Evolutionary conservation across 2,888 invertebrate genomes (phyloP).

Genomic region (Drosophila kambysellisi): DNA sequence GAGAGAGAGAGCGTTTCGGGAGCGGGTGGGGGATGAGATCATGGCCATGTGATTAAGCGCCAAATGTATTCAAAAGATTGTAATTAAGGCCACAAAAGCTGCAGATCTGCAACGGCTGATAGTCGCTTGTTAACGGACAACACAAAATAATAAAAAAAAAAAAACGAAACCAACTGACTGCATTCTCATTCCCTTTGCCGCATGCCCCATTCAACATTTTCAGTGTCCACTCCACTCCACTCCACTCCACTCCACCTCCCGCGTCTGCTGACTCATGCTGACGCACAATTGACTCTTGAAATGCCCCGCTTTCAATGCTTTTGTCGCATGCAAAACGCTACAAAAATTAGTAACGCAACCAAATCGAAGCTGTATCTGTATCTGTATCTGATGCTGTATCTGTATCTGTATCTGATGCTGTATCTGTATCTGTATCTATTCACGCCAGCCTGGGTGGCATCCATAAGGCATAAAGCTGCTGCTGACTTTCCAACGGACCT

Average conservation of each 20-base stretch:
- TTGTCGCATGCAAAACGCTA: constrained; percentile 76
- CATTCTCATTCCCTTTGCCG: constrained; percentile 26
- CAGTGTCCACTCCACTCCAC: background rate
- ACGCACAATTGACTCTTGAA: constrained; percentile 71
- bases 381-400: constrained; percentile 26
- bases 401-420: constrained; percentile 21
- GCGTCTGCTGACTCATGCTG: constrained; percentile 70
- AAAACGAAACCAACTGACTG: constrained; percentile 36
- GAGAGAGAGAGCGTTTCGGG: constrained; percentile 12
- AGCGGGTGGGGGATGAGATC: constrained; percentile 51
- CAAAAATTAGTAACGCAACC: constrained; percentile 69
- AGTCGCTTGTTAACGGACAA: constrained; percentile 70
- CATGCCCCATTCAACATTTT: background rate
- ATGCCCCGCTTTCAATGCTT: constrained; percentile 48
- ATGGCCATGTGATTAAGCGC: constrained; percentile 79
- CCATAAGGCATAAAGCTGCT: constrained; percentile 41
- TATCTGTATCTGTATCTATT: constrained; percentile 42
- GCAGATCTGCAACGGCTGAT: constrained; percentile 75
- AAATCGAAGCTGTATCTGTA: constrained; percentile 41
- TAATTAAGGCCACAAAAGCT: constrained; percentile 80
- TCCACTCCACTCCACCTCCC: background rate
- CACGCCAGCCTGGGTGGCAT: constrained; percentile 68
- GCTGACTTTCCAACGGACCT: constrained; percentile 20
- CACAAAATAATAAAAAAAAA: background rate
- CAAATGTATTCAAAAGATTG: constrained; percentile 82